Conservation (phyloP, 2,888 invertebrate genomes). For the Vannuccia rotundouncinata region DNA sequence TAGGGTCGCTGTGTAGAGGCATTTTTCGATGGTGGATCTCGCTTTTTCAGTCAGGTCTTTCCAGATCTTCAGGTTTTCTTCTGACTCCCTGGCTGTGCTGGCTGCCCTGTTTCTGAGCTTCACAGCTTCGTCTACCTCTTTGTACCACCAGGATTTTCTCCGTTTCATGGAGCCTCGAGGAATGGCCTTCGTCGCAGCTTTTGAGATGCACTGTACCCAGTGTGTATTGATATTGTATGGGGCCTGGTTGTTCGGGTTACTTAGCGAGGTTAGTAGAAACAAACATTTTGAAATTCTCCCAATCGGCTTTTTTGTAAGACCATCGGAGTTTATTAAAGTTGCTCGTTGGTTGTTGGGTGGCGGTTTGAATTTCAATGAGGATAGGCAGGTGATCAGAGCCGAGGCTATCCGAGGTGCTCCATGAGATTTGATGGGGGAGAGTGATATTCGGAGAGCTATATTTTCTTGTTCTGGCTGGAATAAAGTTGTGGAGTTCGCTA, state of each 20-base stretch:
- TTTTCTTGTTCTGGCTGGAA: neutral
- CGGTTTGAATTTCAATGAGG: conserved; percentile 11
- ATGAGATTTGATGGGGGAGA: neutral
- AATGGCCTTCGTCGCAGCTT: conserved; percentile 1
- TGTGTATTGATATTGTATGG: conserved; percentile 1
- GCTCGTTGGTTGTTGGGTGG: neutral
- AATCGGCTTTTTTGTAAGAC: conserved; percentile 21
- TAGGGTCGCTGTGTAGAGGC: too few relatives aligned
- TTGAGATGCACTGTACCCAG: conserved; percentile 9
- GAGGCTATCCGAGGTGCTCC: conserved; percentile 1
- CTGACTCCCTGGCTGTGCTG: conserved; percentile 7
- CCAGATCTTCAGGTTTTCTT: conserved; percentile 8
- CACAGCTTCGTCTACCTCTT: neutral
- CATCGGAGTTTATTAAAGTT: conserved; percentile 1
- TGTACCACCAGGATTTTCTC: conserved; percentile 12
- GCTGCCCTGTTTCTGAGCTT: conserved; percentile 11
- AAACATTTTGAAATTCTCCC: neutral
- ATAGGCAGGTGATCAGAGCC: conserved; percentile 13
- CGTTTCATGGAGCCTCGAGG: neutral
- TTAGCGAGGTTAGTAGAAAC: neutral
- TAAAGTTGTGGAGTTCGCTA: neutral
- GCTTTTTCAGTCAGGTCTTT: conserved; percentile 19
- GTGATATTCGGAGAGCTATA: neutral
- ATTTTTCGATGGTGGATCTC: conserved; percentile 12
- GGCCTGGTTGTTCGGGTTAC: neutral